These are phyloP conservation scores for Periphyllus acericola DNA, from an alignment of 2,888 invertebrate genomes.

Conservation along the genomic window DNA sequence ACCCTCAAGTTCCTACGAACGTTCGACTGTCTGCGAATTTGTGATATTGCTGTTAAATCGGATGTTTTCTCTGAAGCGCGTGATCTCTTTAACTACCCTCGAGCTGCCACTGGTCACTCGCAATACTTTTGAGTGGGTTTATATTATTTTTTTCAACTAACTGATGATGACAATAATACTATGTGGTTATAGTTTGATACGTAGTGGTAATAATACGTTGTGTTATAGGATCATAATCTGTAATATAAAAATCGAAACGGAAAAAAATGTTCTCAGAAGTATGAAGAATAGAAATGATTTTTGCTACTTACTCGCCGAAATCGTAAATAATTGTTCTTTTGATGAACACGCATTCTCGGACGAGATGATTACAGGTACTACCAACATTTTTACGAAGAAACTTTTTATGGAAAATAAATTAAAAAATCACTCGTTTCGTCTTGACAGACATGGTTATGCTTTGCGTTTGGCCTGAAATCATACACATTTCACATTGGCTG, in stretches of 20 bases:
- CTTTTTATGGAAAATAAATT: neutral
- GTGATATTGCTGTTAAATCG: constrained; percentile 11
- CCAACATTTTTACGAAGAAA: neutral
- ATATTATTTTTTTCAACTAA: neutral
- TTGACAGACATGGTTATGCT: constrained; percentile 48
- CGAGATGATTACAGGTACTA: constrained; percentile 18
- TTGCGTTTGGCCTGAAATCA: constrained; percentile 49
- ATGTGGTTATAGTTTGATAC: neutral
- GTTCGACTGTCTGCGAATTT: neutral
- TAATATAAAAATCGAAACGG: constrained; percentile 29
- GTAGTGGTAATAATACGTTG: neutral
- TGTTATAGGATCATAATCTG: constrained; percentile 7
- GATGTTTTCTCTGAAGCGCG: neutral
- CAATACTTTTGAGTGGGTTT: constrained; percentile 12
- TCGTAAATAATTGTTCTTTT: constrained; percentile 14
- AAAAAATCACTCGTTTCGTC: neutral
- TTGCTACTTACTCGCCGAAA: constrained; percentile 32
- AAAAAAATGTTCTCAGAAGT: neutral
- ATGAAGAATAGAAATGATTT: constrained; percentile 25
- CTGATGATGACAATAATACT: neutral
- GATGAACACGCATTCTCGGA: neutral
- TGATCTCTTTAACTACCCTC: neutral
- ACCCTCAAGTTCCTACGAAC: neutral
- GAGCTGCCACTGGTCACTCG: neutral
- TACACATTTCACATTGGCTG: constrained; percentile 17